A percentile compares a stretch with the other conserved stretches of the same genome.
Conservation (phyloP, 2,888 invertebrate species). For the Priocnemis perturbator region DNA sequence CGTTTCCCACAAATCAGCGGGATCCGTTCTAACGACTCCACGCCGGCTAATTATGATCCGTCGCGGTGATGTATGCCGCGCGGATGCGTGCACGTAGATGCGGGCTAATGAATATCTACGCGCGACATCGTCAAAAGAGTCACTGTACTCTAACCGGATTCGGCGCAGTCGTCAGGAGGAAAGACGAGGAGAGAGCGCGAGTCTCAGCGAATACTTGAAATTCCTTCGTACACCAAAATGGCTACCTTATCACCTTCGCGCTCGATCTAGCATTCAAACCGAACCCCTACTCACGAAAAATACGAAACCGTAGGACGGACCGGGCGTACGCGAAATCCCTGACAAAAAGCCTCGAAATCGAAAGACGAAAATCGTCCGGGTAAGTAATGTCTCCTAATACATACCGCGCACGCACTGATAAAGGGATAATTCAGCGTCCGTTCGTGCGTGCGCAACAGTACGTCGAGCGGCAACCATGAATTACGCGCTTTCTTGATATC, state of each 20-base stretch:
- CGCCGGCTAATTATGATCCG: conserved; percentile 25
- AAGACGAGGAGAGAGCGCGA: not conserved
- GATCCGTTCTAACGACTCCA: conserved; percentile 19
- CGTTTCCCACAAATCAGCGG: conserved; percentile 31
- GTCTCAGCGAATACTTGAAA: too few relatives aligned
- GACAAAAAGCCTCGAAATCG: too few relatives aligned
- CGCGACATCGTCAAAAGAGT: conserved; percentile 14
- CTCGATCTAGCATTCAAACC: too few relatives aligned
- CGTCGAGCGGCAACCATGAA: conserved; percentile 49
- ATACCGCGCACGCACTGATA: not conserved
- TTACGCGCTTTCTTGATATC: conserved; percentile 64
- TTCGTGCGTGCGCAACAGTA: conserved; percentile 15
- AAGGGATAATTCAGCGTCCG: conserved; percentile 31
- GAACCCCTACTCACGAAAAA: too few relatives aligned
- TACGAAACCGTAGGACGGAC: too few relatives aligned
- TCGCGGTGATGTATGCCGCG: not conserved
- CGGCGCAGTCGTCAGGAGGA: conserved; percentile 17
- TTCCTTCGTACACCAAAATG: too few relatives aligned
- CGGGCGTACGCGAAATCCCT: too few relatives aligned
- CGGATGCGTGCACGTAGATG: not conserved
- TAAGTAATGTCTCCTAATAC: too few relatives aligned
- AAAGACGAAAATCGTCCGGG: too few relatives aligned
- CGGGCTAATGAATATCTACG: conserved; percentile 55
- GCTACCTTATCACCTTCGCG: too few relatives aligned
- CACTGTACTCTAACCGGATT: conserved; percentile 8